These are phyloP conservation scores for Equus quagga DNA, from an alignment of 2,113 vertebrate genomes.

Conservation along the genomic window DNA sequence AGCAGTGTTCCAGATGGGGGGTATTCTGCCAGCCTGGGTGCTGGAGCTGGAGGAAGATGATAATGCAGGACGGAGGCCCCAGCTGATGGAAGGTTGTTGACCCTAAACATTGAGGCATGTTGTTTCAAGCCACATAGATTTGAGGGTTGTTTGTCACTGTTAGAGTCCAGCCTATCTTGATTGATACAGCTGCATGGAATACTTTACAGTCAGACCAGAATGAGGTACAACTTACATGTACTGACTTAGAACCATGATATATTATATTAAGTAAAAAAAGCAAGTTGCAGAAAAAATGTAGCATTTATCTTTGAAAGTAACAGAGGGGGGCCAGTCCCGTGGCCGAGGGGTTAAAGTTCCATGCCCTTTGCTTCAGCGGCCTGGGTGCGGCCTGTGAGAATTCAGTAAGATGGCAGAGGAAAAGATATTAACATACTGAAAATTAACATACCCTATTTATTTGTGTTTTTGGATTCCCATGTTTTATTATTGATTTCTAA, in stretches of 20 bases:
- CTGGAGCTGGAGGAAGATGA: background rate
- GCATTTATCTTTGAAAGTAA: slow-evolving; percentile 2
- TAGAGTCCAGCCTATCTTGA: background rate
- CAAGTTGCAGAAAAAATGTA: background rate
- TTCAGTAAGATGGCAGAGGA: background rate
- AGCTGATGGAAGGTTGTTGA: background rate
- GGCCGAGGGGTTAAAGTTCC: too few relatives aligned
- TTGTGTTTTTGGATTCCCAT: background rate
- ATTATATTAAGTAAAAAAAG: background rate
- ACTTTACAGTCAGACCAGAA: background rate
- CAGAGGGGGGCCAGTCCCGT: background rate
- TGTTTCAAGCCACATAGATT: background rate
- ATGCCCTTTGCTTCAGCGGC: too few relatives aligned
- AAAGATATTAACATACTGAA: background rate
- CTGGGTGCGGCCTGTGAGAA: background rate
- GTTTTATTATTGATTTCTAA: background rate
- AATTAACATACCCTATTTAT: background rate
- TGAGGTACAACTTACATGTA: background rate
- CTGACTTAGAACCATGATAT: background rate
- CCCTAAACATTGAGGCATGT: background rate
- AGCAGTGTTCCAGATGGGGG: background rate
- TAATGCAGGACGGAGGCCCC: background rate
- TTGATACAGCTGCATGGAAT: background rate
- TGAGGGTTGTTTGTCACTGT: background rate
- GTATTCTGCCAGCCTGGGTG: background rate